Percentiles rank a stretch among this genome's conserved stretches.
phyloP scores from a whole-genome alignment of 2,113 vertebrate genomes.

The Vidua macroura region DNA sequence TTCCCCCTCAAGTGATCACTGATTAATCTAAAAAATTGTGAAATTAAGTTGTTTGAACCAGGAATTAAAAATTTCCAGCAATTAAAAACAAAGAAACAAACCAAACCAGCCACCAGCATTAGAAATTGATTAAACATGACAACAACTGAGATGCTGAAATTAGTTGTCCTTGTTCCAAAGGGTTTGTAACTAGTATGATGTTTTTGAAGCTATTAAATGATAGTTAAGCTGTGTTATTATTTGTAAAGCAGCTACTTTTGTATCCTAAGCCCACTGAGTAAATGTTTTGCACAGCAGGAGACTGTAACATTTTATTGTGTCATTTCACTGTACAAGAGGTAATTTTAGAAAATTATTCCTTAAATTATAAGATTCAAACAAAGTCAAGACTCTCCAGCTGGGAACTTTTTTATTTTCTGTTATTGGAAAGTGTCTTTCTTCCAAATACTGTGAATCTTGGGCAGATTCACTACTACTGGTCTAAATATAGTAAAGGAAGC shows the following conservation, averaged over 20 bases:
- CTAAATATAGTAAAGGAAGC: background rate
- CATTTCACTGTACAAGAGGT: slow-evolving; percentile 60
- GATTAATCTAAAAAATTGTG: slow-evolving; percentile 51
- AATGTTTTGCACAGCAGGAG: slow-evolving; percentile 52
- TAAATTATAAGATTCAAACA: slow-evolving; percentile 57
- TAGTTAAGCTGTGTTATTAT: slow-evolving; percentile 55
- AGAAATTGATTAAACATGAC: slow-evolving; percentile 46
- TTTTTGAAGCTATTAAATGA: slow-evolving; percentile 51
- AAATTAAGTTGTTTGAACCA: slow-evolving; percentile 58
- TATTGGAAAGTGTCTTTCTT: background rate
- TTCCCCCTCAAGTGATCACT: slow-evolving; percentile 18
- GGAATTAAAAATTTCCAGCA: slow-evolving; percentile 53
- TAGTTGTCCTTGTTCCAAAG: background rate
- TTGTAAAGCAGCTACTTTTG: slow-evolving; percentile 57
- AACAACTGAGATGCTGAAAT: slow-evolving; percentile 47
- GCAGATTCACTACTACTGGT: background rate
- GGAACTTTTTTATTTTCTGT: background rate
- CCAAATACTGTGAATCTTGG: background rate
- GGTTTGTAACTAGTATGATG: slow-evolving; percentile 13
- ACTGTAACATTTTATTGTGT: background rate
- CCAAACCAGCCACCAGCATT: slow-evolving; percentile 25
- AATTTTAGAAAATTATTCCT: slow-evolving; percentile 64
- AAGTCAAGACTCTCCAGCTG: slow-evolving; percentile 47
- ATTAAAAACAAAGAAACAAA: slow-evolving; percentile 56
- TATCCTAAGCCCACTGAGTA: background rate